Base-by-base conservation (phyloP, 2,888 invertebrate species). In the Protophormia terraenovae region DNA sequence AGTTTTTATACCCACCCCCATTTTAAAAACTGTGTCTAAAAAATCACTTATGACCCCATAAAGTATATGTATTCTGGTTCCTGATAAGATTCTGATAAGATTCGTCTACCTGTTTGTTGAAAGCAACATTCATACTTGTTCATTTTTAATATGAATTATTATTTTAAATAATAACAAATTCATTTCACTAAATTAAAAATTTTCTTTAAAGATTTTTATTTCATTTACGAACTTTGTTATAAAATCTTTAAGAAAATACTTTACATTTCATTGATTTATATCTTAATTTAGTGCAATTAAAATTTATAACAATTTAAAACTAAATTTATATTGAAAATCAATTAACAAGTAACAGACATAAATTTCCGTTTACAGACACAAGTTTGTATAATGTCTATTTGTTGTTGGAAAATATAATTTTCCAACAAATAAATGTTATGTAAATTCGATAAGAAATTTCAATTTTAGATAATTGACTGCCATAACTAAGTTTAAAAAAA, bases 301-400 rank as follows among this genome's bases (percentile, higher is more conserved):
- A 73, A 60, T 24, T 45, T 41, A 55, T 7, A 62, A 45, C 53
- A 71, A 82, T 60, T 75, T 67, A 67, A 77, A 75, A 81, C 81
- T 81, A 64, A 78, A 78, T 75, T 73, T 47, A 60, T 69, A 75
- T 75, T 75, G 73, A 55, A 85, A 85, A 75, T 85, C 85, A 85
- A 85, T 85, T 85, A 85, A 79, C 73, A 82, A 79, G 82, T 82
- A 85, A 85, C 88, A 89, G 89, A 90, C 89, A 88, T 87, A 88
- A 86, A 89, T 89, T 90, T 90, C 89, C 90, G 90, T 73, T 81
- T 19, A 27, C 58, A 35, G 14, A 35, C 16, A 1, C 16, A 16
- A 3, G 2, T 29, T 14, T 32, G 22, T 12, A 24, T 32, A 29
- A 60, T 47, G 62, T 64, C n/a, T n/a, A 60, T 79, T 84, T 77